A percentile compares a stretch with the other conserved stretches of the same genome.
Conservation (phyloP, 2,888 invertebrate genomes). For the Pherbina coryleti region DNA sequence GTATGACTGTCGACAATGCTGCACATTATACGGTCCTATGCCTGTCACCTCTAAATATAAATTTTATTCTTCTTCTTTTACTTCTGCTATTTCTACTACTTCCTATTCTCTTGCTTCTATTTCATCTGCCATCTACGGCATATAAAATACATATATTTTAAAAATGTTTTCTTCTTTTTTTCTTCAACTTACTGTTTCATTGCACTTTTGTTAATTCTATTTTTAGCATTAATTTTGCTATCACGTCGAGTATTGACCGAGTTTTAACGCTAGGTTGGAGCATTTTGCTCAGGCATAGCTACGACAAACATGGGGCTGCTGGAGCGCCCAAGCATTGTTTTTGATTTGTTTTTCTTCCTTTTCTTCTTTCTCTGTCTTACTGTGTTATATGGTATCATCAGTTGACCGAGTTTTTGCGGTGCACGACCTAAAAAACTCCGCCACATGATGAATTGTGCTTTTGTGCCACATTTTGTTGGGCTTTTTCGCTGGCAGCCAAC, state of each 20-base stretch:
- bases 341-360: background rate
- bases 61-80: background rate
- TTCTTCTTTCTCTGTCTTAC: background rate
- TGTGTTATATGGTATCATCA: background rate
- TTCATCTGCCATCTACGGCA: too few species aligned
- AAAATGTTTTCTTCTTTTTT: background rate
- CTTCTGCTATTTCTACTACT: background rate
- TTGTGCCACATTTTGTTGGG: slow-evolving; percentile 32
- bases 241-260: background rate
- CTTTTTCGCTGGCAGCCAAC: background rate
- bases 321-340: too few species aligned
- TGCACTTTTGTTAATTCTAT: slow-evolving; percentile 18
- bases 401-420: slow-evolving; percentile 14
- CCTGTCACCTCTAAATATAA: too few species aligned
- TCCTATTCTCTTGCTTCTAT: background rate
- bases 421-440: slow-evolving; percentile 8
- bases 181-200: slow-evolving; percentile 10
- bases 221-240: background rate
- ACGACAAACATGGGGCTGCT: too few species aligned
- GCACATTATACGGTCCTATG: too few species aligned
- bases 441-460: slow-evolving; percentile 37
- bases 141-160: too few species aligned
- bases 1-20: background rate
- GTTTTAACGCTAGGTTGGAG: background rate
- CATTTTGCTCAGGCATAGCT: background rate